These are phyloP conservation scores for Rhagoletis zephyria DNA, from an alignment of 1,140 invertebrate genomes.

Conservation along the genomic window DNA sequence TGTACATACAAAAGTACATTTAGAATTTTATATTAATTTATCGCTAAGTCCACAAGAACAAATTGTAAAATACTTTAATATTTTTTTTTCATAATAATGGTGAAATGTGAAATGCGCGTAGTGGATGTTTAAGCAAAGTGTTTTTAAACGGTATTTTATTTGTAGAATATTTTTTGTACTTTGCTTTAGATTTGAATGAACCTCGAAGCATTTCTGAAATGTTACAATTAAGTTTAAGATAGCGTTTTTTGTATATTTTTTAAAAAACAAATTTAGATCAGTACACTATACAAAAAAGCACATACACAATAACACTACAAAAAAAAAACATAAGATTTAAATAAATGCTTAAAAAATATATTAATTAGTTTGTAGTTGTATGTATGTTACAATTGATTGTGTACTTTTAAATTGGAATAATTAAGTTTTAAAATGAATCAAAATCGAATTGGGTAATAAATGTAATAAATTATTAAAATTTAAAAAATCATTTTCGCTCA, in stretches of 20 bases:
- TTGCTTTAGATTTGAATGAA: constrained; percentile 18
- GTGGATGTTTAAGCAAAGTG: background rate
- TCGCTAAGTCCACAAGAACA: background rate
- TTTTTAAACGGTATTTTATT: background rate
- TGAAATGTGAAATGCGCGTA: background rate
- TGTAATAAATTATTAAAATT: constrained; percentile 47
- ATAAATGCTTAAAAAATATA: constrained; percentile 27
- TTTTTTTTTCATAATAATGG: background rate
- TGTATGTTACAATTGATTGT: constrained; percentile 48
- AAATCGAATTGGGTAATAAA: constrained; percentile 52
- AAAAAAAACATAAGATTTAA: background rate
- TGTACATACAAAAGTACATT: background rate
- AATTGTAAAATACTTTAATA: constrained; percentile 31
- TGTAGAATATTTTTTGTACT: constrained; percentile 31
- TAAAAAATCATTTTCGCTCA: background rate
- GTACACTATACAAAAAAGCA: constrained; percentile 16
- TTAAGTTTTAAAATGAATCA: constrained; percentile 52
- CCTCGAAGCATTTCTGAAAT: constrained; percentile 45
- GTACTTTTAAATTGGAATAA: constrained; percentile 49
- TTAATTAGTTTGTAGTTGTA: constrained; percentile 37
- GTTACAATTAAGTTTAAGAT: constrained; percentile 35
- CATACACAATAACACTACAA: background rate
- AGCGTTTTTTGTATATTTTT: background rate
- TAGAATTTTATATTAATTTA: constrained; percentile 7
- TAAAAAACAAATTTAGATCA: constrained; percentile 11